Conservation (phyloP, 2,888 invertebrate species). For the Erebia epiphron region DNA sequence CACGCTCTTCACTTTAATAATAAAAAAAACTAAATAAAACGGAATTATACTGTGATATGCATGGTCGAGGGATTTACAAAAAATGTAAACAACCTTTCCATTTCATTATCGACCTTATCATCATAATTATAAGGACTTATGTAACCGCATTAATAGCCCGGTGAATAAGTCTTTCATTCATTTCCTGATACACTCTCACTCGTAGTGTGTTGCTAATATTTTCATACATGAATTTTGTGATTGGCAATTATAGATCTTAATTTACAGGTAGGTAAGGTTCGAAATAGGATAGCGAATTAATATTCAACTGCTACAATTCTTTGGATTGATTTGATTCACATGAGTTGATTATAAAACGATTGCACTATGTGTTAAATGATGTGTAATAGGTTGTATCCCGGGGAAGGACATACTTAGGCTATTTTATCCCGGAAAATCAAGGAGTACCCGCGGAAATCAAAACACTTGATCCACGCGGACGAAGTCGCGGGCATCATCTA, state of each 20-base stretch:
- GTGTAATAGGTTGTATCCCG: too few relatives aligned
- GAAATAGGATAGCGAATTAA: conserved; percentile 7
- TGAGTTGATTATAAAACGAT: not conserved
- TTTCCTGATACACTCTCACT: conserved; percentile 31
- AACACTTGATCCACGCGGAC: too few relatives aligned
- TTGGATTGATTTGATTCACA: conserved; percentile 1
- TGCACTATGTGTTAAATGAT: not conserved
- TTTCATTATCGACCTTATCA: conserved; percentile 11
- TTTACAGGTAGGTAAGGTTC: not conserved
- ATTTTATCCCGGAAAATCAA: too few relatives aligned
- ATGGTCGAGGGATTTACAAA: conserved; percentile 23
- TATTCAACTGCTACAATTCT: conserved; percentile 2
- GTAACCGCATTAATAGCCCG: conserved; percentile 1
- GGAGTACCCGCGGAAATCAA: too few relatives aligned
- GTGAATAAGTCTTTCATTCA: conserved; percentile 12
- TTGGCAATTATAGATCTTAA: conserved; percentile 11
- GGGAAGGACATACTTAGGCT: too few relatives aligned
- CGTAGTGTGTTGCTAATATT: conserved; percentile 15
- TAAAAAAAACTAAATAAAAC: conserved; percentile 22
- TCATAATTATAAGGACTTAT: conserved; percentile 3
- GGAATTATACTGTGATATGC: conserved; percentile 21
- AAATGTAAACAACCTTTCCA: conserved; percentile 2
- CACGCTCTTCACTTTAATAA: conserved; percentile 31
- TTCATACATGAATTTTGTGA: not conserved
- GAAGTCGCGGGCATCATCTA: too few relatives aligned